A percentile compares a stretch with the other conserved stretches of the same genome.
Conservation (phyloP, 2,888 invertebrate genomes). For the Xiphydria camelus region DNA sequence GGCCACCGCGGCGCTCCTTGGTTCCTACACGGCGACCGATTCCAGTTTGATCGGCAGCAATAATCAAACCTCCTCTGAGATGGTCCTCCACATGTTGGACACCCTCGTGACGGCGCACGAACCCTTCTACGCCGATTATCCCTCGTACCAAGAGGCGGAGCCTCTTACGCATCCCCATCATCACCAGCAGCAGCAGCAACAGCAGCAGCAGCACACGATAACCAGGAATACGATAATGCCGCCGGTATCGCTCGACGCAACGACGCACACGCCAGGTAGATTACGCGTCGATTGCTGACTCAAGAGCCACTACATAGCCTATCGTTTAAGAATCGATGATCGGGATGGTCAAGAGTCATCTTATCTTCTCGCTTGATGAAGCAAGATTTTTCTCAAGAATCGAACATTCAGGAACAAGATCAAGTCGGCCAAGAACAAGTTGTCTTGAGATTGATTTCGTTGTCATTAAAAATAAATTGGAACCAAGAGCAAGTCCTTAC, state of each 20-base stretch:
- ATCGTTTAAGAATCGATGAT: too few relatives aligned
- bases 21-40: constrained; percentile 31
- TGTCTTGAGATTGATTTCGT: too few relatives aligned
- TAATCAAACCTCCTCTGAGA: constrained; percentile 63
- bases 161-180: constrained; percentile 37
- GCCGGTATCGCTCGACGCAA: constrained; percentile 51
- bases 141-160: constrained; percentile 55
- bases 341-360: too few relatives aligned
- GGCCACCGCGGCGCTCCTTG: constrained; percentile 41
- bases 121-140: constrained; percentile 72
- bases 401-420: too few relatives aligned
- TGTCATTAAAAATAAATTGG: too few relatives aligned
- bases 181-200: constrained; percentile 40
- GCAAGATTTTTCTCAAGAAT: too few relatives aligned
- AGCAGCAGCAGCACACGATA: constrained; percentile 55
- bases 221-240: constrained; percentile 34
- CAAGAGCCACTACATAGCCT: too few relatives aligned
- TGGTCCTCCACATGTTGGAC: constrained; percentile 77
- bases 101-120: constrained; percentile 67
- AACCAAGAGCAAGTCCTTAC: too few relatives aligned
- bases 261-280: constrained; percentile 56
- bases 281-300: too few relatives aligned
- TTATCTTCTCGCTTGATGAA: too few relatives aligned
- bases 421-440: too few relatives aligned
- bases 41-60: constrained; percentile 20